These are phyloP conservation scores for Malurus elegans DNA, from an alignment of 2,113 vertebrate genomes.

Conservation along the genomic window DNA sequence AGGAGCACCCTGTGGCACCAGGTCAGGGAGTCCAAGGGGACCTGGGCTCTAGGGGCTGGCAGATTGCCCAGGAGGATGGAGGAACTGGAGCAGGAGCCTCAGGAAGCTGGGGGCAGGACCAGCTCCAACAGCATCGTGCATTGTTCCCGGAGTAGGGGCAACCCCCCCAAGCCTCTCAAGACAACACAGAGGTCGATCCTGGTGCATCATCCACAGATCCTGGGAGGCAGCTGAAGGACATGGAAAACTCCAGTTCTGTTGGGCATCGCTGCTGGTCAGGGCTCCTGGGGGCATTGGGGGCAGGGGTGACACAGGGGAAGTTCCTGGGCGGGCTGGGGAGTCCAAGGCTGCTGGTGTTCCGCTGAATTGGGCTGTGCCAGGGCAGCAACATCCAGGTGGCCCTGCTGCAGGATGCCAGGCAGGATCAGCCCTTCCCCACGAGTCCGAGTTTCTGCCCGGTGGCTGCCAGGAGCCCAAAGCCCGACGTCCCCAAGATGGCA, in stretches of 20 bases:
- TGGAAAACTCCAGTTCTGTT: neutral
- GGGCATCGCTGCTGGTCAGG: neutral
- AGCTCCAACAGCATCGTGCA: neutral
- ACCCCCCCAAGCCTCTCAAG: neutral
- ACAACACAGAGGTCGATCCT: fast-evolving
- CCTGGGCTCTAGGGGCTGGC: neutral
- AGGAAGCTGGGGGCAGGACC: neutral
- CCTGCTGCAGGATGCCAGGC: neutral
- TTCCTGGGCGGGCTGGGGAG: neutral
- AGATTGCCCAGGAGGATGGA: neutral
- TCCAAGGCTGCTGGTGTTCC: neutral
- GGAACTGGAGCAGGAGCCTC: neutral
- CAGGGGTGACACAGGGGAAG: neutral
- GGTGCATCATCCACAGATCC: neutral
- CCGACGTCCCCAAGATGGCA: fast-evolving
- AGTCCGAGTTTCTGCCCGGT: fast-evolving
- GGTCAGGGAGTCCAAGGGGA: fast-evolving
- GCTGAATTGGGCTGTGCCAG: neutral
- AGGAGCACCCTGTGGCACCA: neutral
- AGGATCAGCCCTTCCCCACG: neutral
- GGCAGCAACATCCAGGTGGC: neutral
- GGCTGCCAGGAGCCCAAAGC: neutral
- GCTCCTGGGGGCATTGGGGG: neutral
- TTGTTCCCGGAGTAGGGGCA: neutral
- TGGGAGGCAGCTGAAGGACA: neutral